phyloP scores from a whole-genome alignment of 1,140 invertebrate genomes.

The Cephus cinctus region DNA sequence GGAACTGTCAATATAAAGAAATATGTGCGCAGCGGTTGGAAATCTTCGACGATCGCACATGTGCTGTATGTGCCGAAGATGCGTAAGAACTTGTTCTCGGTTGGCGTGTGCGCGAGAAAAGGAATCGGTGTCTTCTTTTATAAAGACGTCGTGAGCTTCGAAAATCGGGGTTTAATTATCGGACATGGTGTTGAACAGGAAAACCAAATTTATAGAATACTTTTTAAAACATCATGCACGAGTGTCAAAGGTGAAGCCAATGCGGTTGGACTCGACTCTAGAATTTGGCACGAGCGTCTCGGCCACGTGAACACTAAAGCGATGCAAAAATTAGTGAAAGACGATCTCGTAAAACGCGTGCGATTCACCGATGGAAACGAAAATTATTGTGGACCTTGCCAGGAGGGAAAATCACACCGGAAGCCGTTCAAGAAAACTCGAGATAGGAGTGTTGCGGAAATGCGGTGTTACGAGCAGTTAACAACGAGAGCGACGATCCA shows the following conservation, averaged over 20 bases:
- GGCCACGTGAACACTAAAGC: conserved; percentile 17
- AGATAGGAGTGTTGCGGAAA: too few relatives aligned
- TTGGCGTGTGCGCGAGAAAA: conserved; percentile 12
- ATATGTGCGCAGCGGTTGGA: not conserved
- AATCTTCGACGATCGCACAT: conserved; percentile 1
- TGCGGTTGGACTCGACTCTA: conserved; percentile 9
- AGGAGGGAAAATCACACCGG: not conserved
- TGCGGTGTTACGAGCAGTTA: too few relatives aligned
- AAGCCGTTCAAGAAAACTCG: too few relatives aligned
- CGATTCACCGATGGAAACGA: not conserved
- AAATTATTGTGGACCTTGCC: not conserved
- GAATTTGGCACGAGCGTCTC: conserved; percentile 21
- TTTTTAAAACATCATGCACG: conserved; percentile 8
- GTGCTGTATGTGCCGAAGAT: conserved; percentile 13
- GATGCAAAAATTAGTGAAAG: conserved; percentile 14
- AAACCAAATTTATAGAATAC: not conserved
- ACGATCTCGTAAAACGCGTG: conserved; percentile 13
- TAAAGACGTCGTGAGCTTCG: conserved; percentile 8
- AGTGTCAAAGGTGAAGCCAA: not conserved
- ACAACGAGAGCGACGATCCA: too few relatives aligned
- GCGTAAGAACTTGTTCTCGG: conserved; percentile 19
- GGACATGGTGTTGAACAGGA: conserved; percentile 12
- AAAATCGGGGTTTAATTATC: conserved; percentile 13
- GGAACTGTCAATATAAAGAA: conserved; percentile 4
- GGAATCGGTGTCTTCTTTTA: conserved; percentile 5